Evolutionary conservation across 1,140 invertebrate genomes (phyloP).

Genomic region (Stegodyphus dumicola): DNA sequence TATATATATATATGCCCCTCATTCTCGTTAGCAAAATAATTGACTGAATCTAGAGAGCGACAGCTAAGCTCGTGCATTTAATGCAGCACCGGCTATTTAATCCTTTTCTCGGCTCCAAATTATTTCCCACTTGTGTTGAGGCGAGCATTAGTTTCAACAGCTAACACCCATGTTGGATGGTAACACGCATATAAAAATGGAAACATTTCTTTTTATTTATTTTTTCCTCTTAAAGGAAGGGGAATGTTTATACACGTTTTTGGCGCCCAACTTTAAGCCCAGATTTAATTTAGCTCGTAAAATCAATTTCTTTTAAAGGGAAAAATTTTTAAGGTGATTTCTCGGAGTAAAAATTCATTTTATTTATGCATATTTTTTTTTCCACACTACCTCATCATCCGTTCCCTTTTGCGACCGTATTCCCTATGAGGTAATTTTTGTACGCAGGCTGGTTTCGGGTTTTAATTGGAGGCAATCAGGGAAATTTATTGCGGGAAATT

Average conservation of each 20-base stretch:
- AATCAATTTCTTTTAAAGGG: conserved; percentile 50
- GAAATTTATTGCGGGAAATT: conserved; percentile 59
- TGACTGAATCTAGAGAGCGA: conserved; percentile 42
- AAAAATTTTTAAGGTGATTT: conserved; percentile 60
- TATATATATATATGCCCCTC: conserved; percentile 8
- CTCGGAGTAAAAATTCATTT: conserved; percentile 14
- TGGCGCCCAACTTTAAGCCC: not conserved
- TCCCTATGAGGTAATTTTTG: conserved; percentile 54
- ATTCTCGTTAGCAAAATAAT: conserved; percentile 60
- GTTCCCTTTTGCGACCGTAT: conserved; percentile 8
- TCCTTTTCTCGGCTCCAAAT: conserved; percentile 31
- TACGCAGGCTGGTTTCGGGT: conserved; percentile 27
- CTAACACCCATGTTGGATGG: not conserved
- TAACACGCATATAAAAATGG: conserved; percentile 1
- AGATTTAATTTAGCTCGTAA: conserved; percentile 60
- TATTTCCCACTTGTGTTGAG: conserved; percentile 41
- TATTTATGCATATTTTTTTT: not conserved
- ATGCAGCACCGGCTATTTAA: conserved; percentile 52
- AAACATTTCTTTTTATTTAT: not conserved
- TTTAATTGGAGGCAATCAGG: conserved; percentile 59
- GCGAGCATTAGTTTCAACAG: conserved; percentile 30
- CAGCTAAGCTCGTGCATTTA: conserved; percentile 46
- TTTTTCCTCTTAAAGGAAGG: not conserved
- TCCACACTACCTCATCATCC: not conserved
- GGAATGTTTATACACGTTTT: conserved; percentile 38